These are phyloP conservation scores for Emmelina monodactyla DNA, from an alignment of 2,888 invertebrate species.

Conservation along the genomic window DNA sequence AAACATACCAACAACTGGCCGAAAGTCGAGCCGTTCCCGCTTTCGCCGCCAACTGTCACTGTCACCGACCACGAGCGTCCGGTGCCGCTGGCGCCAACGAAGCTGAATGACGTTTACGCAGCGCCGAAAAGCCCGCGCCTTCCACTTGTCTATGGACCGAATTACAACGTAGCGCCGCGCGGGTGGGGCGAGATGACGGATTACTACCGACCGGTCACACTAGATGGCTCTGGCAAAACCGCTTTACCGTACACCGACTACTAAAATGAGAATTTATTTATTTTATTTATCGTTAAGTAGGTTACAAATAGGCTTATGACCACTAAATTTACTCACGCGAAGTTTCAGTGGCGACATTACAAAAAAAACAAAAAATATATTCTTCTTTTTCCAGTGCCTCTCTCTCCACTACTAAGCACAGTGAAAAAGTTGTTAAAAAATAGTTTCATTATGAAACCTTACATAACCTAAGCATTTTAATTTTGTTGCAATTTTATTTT, in stretches of 20 bases:
- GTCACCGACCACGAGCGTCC: slow-evolving; percentile 40
- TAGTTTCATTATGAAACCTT: too few relatives aligned
- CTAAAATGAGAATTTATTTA: slow-evolving; percentile 30
- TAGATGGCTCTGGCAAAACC: slow-evolving; percentile 62
- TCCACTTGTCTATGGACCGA: slow-evolving; percentile 58
- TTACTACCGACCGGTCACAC: slow-evolving; percentile 77
- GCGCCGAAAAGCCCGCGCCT: slow-evolving; percentile 47
- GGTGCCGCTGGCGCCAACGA: slow-evolving; percentile 50
- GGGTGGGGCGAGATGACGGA: slow-evolving; percentile 79
- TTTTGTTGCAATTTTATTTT: too few relatives aligned
- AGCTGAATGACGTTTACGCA: slow-evolving; percentile 54
- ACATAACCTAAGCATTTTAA: too few relatives aligned
- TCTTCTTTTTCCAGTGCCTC: too few relatives aligned
- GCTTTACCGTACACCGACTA: slow-evolving; percentile 56
- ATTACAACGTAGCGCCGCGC: slow-evolving; percentile 84
- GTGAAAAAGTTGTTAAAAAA: too few relatives aligned
- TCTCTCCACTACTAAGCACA: too few relatives aligned
- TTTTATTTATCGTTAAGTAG: too few relatives aligned
- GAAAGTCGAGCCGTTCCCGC: slow-evolving; percentile 57
- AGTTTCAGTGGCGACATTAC: too few relatives aligned
- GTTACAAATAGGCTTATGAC: too few relatives aligned
- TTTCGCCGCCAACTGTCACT: slow-evolving; percentile 40
- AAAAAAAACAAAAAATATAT: too few relatives aligned
- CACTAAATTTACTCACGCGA: too few relatives aligned
- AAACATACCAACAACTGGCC: slow-evolving; percentile 41